Evolutionary conservation across 2,888 invertebrate genomes (phyloP), one percentile per base, ranked within the genome.

Genomic region (Ptilodon capucinus): DNA sequence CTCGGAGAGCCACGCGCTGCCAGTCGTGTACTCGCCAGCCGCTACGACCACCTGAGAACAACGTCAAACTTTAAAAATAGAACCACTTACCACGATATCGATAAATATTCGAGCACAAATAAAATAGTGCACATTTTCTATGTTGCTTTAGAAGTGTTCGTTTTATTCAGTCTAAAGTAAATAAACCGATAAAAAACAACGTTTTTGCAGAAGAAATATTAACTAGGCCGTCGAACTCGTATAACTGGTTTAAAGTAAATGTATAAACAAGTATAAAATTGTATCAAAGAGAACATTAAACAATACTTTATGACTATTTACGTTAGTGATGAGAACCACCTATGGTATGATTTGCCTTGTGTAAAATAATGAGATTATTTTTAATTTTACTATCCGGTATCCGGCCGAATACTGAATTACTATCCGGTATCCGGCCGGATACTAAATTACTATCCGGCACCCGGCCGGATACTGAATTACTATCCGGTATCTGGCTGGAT

Each of bases 1-100:
- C 60, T 95, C 95, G 16, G 93, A 93, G 8, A 96, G 84, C 96
- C 96, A 96, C 1, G 94, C 93, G 64, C 93, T 95, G 72, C 97
- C 96, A 0, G 96, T 95, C 7, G 96, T 94, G 68, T 95, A 96
- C 82, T 97, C 96, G 35, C 97, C 97, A 34, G 97, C 95, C 58
- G 97, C 96, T 30, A 97, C 95, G 18, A 96, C 93, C 41, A 96
- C 94, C 91, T 91, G 63, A 7, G 38, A 52, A 40, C 16, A 14
- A 25, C 16, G 9, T 38, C 48, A 48, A 42, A 47, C 21, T 42
- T 41, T 23, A 34, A 41, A 16, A 16, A 16, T 16, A 34, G 14
- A 46, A 47, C 28, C 17, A 44, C 42, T 14, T 23, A 34, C 18
- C 34, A 17, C 43, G 41, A 41, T 34, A 25, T 9, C 25, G 9